Evolutionary conservation across 2,888 invertebrate genomes (phyloP), one percentile per base, ranked within the genome.

Genomic region (Lasioglossum calceatum): DNA sequence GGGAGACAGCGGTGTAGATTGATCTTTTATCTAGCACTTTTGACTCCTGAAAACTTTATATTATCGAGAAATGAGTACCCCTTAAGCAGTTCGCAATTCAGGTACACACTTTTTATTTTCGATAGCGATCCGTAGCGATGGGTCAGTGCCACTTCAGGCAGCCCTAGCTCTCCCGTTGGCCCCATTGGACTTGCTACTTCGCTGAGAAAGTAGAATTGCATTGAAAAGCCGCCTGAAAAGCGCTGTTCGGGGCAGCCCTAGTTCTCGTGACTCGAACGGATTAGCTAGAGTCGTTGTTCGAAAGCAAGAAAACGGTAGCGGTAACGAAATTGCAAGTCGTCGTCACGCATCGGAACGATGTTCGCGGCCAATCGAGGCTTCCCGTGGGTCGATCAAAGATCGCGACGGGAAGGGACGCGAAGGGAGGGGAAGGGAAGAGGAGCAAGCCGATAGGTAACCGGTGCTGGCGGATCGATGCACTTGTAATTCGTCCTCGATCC

Each of bases 401-500:
- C 54, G 8, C 50, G 19, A 47, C 4, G 16, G 4, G 16, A 27
- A 19, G 64, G 23, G 10, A 64, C 50, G 19, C 50, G 19, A 19
- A 47, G 19, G 19, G 19, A 32, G 27, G 47, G 23, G 12, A 44
- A 44, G 27, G 61, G 27, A 39, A 39, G 5, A 8, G 32, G 36
- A 14, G 64, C 64, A 16, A 67, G 16, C 23, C 64, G 75, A 76
- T 32, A 39, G n/a, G 76, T n/a, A 47, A 70, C 76, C 77, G 72
- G 50, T 61, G 27, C 27, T 32, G 74, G 36, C 73, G 80, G 71
- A 44, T 78, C 71, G 77, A 76, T 61, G 77, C 74, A n/a, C 64
- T 50, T 72, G 50, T 14, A 32, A 73, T 64, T 81, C 79, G 74
- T 71, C 81, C 79, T 76, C 82, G 73, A 84, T 92, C 83, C 86